A percentile compares a stretch with the other conserved stretches of the same genome.
phyloP scores from a whole-genome alignment of 2,888 invertebrate species.

The Amphipyra tragopoginis region DNA sequence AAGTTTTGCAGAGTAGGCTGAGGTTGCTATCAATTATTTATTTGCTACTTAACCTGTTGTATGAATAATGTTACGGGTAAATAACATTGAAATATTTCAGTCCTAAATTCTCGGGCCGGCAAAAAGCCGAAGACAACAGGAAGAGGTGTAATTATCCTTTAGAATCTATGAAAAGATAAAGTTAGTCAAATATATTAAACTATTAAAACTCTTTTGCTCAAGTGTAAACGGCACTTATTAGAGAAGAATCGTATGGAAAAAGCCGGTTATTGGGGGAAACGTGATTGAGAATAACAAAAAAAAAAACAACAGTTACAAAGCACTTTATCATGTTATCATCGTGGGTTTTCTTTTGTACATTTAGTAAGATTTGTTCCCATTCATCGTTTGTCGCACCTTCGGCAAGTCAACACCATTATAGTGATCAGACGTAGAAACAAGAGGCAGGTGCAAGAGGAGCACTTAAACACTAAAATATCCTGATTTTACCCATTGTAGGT shows the following conservation, averaged over 20 bases:
- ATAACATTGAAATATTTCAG: too few species aligned
- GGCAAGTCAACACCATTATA: not conserved
- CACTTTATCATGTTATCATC: constrained; percentile 36
- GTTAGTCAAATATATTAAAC: not conserved
- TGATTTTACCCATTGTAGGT: too few species aligned
- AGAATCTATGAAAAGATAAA: too few species aligned
- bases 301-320: constrained; percentile 26
- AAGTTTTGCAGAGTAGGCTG: not conserved
- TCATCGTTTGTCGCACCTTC: constrained; percentile 15
- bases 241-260: constrained; percentile 23
- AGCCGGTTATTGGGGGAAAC: constrained; percentile 36
- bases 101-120: too few species aligned
- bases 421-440: not conserved
- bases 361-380: constrained; percentile 18
- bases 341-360: constrained; percentile 28
- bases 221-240: constrained; percentile 19
- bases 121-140: too few species aligned
- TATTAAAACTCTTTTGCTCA: not conserved
- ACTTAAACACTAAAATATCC: too few species aligned
- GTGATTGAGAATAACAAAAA: constrained; percentile 43
- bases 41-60: too few species aligned
- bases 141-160: too few species aligned
- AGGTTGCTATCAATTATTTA: not conserved
- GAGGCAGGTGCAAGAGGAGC: too few species aligned
- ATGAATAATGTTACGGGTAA: too few species aligned